Evolutionary conservation across 2,797 vertebrate genomes (phyloP), one percentile per base, ranked within the genome.

Genomic region (Periophthalmus magnuspinnatus): DNA sequence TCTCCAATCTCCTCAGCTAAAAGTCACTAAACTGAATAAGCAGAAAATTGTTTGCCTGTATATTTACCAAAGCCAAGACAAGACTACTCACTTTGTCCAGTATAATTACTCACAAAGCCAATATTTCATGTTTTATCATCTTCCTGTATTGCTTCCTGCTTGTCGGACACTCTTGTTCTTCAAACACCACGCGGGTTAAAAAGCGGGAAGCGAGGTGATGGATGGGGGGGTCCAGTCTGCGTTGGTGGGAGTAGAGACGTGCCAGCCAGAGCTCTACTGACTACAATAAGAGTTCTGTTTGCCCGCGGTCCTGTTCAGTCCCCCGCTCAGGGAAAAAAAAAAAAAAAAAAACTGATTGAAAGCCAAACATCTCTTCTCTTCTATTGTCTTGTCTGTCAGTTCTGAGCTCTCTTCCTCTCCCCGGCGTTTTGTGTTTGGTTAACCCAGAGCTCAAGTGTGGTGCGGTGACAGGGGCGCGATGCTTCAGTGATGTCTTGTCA

Each of bases 241-340:
- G 55, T 73, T 34, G 70, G 70, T 48, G 62, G 33, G 68, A 67
- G 67, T 74, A 69, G 74, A 72, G 71, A 82, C 76, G 71, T 73
- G 74, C 70, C 54, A 78, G 80, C 81, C 74, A 77, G 69, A 65
- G 76, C 72, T 9, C 65, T 81, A 76, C 64, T 66, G 70, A 80
- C 81, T 78, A 83, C 81, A 85, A 80, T 65, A 81, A 74, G 83
- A 67, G 76, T 73, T 84, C 62, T 81, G 84, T 88, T 89, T 71
- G 69, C 61, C 76, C 70, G 28, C 58, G 41, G 74, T 17, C 61
- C 64, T 50, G 59, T 87, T 82, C 72, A 73, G 86, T 81, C 81
- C 48, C 75, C 70, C 63, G 16, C 72, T 60, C 74, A 32, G 60
- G 50, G 80, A 71, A 41, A 41, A 41, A 41, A 41, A 13, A 41